Percentiles rank a stretch among this genome's conserved stretches.
phyloP scores from a whole-genome alignment of 1,140 invertebrate genomes.

The Macrobrachium rosenbergii region DNA sequence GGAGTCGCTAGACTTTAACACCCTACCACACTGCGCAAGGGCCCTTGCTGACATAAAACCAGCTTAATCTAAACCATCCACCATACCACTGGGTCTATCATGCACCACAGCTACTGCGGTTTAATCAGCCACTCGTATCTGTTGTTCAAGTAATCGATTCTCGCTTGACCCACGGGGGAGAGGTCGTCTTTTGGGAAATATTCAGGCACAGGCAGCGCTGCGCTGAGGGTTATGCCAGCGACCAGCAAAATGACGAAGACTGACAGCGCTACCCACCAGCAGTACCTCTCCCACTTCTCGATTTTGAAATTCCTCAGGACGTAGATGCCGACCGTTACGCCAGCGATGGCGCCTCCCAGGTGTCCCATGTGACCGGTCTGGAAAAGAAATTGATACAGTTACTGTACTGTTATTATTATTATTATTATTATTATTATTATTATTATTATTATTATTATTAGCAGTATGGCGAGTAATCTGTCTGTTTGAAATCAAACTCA shows the following conservation, averaged over 20 bases:
- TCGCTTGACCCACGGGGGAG: neutral
- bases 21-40: too few relatives aligned
- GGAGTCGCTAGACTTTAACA: too few relatives aligned
- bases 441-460: neutral
- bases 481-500: neutral
- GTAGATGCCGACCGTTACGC: conserved; percentile 82
- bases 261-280: conserved; percentile 86
- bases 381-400: neutral
- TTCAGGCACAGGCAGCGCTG: conserved; percentile 29
- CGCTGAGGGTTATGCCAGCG: conserved; percentile 52
- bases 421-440: too few relatives aligned
- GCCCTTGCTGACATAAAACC: too few relatives aligned
- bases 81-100: too few relatives aligned
- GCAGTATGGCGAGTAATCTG: neutral
- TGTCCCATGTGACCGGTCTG: conserved; percentile 81
- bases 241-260: conserved; percentile 81
- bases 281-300: conserved; percentile 84
- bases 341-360: conserved; percentile 82
- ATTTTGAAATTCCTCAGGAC: conserved; percentile 87
- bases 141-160: too few relatives aligned
- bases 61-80: too few relatives aligned
- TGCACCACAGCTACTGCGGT: too few relatives aligned
- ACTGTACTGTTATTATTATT: too few relatives aligned
- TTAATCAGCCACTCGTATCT: too few relatives aligned
- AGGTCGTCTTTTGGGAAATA: conserved; percentile 38